These are phyloP conservation scores for Donacobius atricapilla DNA, from an alignment of 2,113 vertebrate genomes.

Conservation along the genomic window DNA sequence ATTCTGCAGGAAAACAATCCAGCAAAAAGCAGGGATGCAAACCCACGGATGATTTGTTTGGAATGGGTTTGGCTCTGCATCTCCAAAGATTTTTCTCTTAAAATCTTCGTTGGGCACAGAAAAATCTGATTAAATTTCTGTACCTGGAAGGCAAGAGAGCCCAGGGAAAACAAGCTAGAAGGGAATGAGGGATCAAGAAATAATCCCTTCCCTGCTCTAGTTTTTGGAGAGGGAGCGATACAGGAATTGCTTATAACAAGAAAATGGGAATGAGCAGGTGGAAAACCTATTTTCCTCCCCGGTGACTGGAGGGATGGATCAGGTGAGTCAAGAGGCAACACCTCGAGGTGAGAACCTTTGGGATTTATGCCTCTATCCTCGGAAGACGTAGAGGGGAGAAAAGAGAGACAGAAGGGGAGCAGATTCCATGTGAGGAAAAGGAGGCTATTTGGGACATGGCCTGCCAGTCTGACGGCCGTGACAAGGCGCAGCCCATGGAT, in stretches of 20 bases:
- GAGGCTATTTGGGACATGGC: background rate
- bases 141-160: background rate
- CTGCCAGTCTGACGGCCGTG: background rate
- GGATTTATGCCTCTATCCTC: background rate
- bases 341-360: background rate
- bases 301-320: background rate
- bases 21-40: background rate
- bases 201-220: background rate
- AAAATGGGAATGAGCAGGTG: background rate
- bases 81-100: background rate
- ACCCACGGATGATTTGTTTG: background rate
- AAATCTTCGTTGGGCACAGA: background rate
- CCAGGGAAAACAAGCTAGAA: background rate
- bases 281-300: background rate
- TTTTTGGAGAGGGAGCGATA: background rate
- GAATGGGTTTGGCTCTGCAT: background rate
- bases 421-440: background rate
- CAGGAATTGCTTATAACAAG: background rate
- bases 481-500: background rate
- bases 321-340: background rate
- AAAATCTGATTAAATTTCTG: background rate
- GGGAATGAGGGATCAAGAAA: background rate
- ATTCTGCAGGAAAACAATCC: background rate
- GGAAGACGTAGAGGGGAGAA: background rate
- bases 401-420: slow-evolving; percentile 19